These are phyloP conservation scores for Anser cygnoides DNA, from an alignment of 2,113 vertebrate species.

Conservation along the genomic window DNA sequence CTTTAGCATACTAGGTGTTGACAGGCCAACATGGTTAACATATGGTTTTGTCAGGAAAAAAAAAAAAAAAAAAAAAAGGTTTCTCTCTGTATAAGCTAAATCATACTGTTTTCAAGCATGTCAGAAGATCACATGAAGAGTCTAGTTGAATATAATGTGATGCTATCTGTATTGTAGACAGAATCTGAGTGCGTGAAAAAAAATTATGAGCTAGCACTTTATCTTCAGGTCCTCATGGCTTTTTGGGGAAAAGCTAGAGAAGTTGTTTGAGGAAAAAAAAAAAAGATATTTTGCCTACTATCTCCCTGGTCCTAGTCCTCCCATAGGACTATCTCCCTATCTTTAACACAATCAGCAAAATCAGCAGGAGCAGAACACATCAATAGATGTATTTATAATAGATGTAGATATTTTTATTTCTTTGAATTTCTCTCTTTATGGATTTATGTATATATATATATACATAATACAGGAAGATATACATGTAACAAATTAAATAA, in stretches of 20 bases:
- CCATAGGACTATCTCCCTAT: no score
- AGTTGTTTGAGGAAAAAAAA: not conserved
- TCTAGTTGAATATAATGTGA: not conserved
- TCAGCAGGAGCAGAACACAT: not conserved
- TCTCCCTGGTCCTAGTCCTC: not conserved
- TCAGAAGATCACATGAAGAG: conserved; percentile 37
- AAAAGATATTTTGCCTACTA: not conserved
- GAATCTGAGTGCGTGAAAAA: not conserved
- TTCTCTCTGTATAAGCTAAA: conserved; percentile 28
- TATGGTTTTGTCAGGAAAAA: conserved; percentile 53
- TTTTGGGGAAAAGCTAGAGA: not conserved
- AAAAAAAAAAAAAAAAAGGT: not conserved
- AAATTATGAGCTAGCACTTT: not conserved
- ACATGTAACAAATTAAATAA: not conserved
- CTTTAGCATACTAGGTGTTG: conserved; percentile 61
- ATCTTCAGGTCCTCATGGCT: not conserved
- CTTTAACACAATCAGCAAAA: not conserved
- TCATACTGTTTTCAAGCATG: conserved; percentile 32
- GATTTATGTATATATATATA: not conserved
- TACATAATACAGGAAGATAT: not conserved
- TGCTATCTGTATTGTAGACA: not conserved
- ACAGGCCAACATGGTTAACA: conserved; percentile 69
- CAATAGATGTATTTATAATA: no score
- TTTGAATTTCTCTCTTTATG: not conserved
- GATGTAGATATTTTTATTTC: not conserved